These are phyloP conservation scores for Habropoda laboriosa DNA, from an alignment of 1,140 invertebrate genomes.

Conservation along the genomic window DNA sequence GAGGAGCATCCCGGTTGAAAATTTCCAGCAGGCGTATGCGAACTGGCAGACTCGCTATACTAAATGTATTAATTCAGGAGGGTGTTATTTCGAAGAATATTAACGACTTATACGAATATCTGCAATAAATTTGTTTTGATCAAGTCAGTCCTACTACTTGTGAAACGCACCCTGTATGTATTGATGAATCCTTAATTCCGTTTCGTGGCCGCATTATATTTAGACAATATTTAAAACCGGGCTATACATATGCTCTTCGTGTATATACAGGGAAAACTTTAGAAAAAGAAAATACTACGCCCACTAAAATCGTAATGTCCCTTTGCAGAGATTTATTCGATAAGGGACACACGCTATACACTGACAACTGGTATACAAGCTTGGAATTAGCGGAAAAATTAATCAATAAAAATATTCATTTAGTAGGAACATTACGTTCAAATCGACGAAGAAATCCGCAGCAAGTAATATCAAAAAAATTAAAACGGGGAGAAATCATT, in stretches of 20 bases:
- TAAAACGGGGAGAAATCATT: constrained; percentile 70
- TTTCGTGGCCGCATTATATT: constrained; percentile 75
- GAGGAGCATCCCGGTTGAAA: no score
- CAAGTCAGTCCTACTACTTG: no score
- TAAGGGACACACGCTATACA: constrained; percentile 74
- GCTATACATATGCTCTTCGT: constrained; percentile 73
- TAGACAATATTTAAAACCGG: constrained; percentile 73
- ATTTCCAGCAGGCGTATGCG: no score
- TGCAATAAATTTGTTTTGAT: no score
- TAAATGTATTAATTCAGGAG: no score
- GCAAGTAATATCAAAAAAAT: constrained; percentile 68
- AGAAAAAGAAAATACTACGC: constrained; percentile 68
- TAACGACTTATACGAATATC: no score
- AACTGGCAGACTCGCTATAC: no score
- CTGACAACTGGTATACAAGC: constrained; percentile 79
- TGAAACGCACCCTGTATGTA: no score
- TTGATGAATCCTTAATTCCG: constrained; percentile 77
- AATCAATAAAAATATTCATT: constrained; percentile 69
- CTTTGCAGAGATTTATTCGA: constrained; percentile 68
- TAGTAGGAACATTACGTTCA: constrained; percentile 70
- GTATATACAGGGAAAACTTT: constrained; percentile 73
- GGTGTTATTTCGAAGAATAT: no score
- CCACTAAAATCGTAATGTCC: constrained; percentile 70
- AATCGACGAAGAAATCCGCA: constrained; percentile 66
- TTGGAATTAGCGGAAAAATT: constrained; percentile 70